These are phyloP conservation scores for Autographa gamma DNA, from an alignment of 2,888 invertebrate species.

Conservation along the genomic window DNA sequence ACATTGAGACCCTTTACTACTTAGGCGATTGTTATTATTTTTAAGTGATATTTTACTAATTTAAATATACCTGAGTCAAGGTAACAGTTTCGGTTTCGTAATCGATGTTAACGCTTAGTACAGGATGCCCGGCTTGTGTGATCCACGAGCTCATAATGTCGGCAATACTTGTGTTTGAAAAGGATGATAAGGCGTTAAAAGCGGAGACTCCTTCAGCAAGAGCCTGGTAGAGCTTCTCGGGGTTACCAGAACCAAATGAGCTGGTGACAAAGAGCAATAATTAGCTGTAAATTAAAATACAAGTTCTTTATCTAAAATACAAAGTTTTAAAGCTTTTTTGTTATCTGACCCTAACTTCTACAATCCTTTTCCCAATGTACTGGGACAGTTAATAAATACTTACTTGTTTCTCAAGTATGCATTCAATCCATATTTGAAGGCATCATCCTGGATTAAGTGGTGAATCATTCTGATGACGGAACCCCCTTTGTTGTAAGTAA, in stretches of 20 bases:
- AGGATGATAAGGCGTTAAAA: conserved; percentile 67
- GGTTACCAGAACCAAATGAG: conserved; percentile 80
- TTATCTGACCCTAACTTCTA: too few species aligned
- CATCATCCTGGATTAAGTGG: conserved; percentile 78
- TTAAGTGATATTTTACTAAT: background rate
- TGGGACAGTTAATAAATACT: conserved; percentile 57
- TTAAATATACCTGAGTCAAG: conserved; percentile 73
- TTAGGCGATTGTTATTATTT: too few species aligned
- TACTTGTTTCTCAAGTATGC: conserved; percentile 84
- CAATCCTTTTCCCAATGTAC: too few species aligned
- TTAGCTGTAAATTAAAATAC: too few species aligned
- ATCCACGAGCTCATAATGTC: conserved; percentile 82
- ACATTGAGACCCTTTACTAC: too few species aligned
- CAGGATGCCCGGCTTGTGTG: conserved; percentile 78
- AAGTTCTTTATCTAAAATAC: too few species aligned
- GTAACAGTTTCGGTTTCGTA: conserved; percentile 70
- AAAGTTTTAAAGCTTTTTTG: too few species aligned
- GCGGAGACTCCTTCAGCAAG: conserved; percentile 75
- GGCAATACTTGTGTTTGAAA: conserved; percentile 68
- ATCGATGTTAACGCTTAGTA: conserved; percentile 76
- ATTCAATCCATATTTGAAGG: conserved; percentile 70
- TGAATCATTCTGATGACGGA: conserved; percentile 85
- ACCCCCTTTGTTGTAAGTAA: conserved; percentile 92
- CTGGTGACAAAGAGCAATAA: conserved; percentile 58
- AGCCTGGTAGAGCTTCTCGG: conserved; percentile 83